Evolutionary conservation across 2,113 vertebrate genomes (phyloP), one percentile per base, ranked within the genome.

Genomic region (Gambusia holbrooki): DNA sequence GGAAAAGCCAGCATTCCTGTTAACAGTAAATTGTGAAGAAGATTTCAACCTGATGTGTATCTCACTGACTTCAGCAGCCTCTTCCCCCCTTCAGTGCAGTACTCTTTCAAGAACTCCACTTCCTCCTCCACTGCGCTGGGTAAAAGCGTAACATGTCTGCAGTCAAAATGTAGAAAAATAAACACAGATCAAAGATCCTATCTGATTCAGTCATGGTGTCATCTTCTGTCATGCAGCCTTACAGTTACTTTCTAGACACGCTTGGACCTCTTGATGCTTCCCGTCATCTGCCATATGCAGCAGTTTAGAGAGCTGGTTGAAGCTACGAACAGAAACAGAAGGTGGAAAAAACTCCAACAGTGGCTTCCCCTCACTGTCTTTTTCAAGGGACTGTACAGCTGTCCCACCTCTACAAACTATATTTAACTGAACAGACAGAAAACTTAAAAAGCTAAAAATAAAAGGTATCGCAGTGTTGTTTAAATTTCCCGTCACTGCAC

Each of bases 211-310:
- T 48, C 40, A 15, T 15, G 40, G 0, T 15, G 3, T 13, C 13
- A 14, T 42, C 17, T 48, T 5, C 7, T 48, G 1, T 80, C 37
- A 35, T 11, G 13, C 42, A 45, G 70, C 58, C 64, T 71, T 27
- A 69, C 1, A 19, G 69, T 89, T 90, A 97, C 97, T 96, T 96
- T 97, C 95, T 70, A 98, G 93, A 91, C 97, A 98, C 12, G 95
- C 86, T 77, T 90, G 88, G 62, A 94, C 79, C 90, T 98, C 97
- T 70, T 87, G 92, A 79, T 96, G 73, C 73, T 94, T 95, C 73
- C 80, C 93, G 61, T 92, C 93, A 45, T 63, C 61, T 74, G 93
- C 92, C 61, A 93, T 45, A 75, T 71, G 77, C 32, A 97, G 73
- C 0, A 96, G 80, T 75, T 42, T 74, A 29, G 95, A 94, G 32